phyloP scores from a whole-genome alignment of 2,888 invertebrate genomes.

The Trissonchulus sp. region DNA sequence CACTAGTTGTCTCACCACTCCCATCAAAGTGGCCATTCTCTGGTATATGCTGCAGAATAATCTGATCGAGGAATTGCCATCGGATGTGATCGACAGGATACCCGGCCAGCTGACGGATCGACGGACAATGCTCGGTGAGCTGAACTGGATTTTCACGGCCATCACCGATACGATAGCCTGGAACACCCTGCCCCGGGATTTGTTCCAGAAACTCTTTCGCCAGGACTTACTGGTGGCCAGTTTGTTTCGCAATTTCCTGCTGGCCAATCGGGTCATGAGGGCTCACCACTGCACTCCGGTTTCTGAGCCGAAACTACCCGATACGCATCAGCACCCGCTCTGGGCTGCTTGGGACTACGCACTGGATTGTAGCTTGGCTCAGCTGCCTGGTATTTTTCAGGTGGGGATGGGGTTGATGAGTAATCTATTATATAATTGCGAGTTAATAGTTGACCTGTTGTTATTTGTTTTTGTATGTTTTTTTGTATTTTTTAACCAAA shows the following conservation, averaged over 20 bases:
- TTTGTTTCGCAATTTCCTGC: constrained; percentile 87
- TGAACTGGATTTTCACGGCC: constrained; percentile 99
- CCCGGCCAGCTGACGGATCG: constrained; percentile 90
- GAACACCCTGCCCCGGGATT: constrained; percentile 82
- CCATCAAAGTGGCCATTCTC: constrained; percentile 63
- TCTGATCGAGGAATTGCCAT: constrained; percentile 12
- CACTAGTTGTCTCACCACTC: constrained; percentile 89
- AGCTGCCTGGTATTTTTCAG: constrained; percentile 9
- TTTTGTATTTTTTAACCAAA: no score
- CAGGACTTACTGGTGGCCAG: constrained; percentile 97
- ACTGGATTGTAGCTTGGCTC: constrained; percentile 76
- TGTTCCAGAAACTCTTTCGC: constrained; percentile 91
- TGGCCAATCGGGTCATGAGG: constrained; percentile 70
- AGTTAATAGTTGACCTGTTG: no score
- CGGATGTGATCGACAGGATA: constrained; percentile 62
- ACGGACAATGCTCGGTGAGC: constrained; percentile 91
- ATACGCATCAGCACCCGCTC: constrained; percentile 67
- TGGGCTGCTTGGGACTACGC: constrained; percentile 91
- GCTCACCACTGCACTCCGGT: constrained; percentile 97
- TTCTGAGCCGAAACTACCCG: constrained; percentile 80
- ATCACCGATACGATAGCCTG: constrained; percentile 99
- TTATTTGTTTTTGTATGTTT: no score
- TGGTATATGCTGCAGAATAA: constrained; percentile 40
- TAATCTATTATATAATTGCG: constrained; percentile 12
- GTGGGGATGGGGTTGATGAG: neutral